Percentiles rank a stretch among this genome's conserved stretches.
phyloP scores from a whole-genome alignment of 1,140 invertebrate genomes.

The Pomacea maculata region DNA sequence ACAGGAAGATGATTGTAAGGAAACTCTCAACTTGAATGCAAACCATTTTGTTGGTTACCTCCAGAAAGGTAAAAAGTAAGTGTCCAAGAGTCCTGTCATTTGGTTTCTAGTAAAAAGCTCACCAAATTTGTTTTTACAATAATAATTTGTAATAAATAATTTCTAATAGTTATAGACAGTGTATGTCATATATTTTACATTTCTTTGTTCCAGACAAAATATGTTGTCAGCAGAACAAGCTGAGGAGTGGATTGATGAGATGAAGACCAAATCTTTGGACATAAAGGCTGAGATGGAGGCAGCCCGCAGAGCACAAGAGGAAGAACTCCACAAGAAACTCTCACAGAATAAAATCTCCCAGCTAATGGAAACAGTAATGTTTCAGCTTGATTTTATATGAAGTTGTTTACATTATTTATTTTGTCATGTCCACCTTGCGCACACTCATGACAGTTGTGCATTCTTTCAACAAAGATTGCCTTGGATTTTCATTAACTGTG shows the following conservation, averaged over 20 bases:
- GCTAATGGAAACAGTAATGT: constrained; percentile 11
- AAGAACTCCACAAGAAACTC: constrained; percentile 53
- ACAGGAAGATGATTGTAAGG: constrained; percentile 53
- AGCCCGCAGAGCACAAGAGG: constrained; percentile 47
- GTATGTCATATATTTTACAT: no score
- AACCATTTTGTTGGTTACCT: constrained; percentile 49
- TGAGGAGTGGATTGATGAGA: constrained; percentile 43
- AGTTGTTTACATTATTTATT: no score
- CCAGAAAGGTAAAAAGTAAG: constrained; percentile 57
- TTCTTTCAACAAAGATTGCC: no score
- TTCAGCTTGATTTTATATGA: no score
- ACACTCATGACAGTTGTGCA: no score
- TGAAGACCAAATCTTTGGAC: constrained; percentile 46
- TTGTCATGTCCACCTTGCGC: no score
- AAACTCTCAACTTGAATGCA: constrained; percentile 56
- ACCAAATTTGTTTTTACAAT: background rate
- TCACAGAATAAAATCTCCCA: constrained; percentile 40
- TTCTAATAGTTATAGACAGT: background rate
- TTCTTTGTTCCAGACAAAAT: constrained; percentile 27
- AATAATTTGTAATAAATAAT: background rate
- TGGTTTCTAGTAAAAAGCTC: background rate
- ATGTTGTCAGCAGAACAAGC: constrained; percentile 39
- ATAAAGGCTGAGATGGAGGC: constrained; percentile 53
- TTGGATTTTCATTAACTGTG: no score
- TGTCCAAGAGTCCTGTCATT: background rate